Base-by-base conservation (phyloP, 2,888 invertebrate genomes). In the Limenitis camilla region DNA sequence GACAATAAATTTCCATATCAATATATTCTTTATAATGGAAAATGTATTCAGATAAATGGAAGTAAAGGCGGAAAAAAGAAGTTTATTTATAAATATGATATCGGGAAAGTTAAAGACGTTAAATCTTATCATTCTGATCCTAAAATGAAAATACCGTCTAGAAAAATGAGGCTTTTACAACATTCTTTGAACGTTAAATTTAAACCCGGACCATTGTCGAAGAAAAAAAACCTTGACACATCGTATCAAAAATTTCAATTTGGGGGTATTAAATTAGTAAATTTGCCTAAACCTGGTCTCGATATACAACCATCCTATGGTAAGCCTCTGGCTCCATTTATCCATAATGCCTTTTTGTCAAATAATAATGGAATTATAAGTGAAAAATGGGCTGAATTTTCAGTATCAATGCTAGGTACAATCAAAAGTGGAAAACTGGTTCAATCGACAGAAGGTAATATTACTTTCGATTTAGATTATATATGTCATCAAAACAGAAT, bases 401-500 rank as follows among this genome's bases (percentile, higher is more conserved):
- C 91, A 28, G 78, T 89, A 46, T 83, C 89, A 10, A 85, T 84
- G 39, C 62, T 91, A 55, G 81, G 81, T 39, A 68, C 64, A 8
- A 54, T 74, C 46, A 64, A 71, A 52, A 64, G 72, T 40, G 65
- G 67, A 6, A 62, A 58, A 11, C 49, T 63, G 31, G 50, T 63
- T 51, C 73, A 77, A 55, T 62, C 67, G 33, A 68, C 67, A 50
- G 61, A 57, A 54, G 62, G 73, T 55, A 73, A 76, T 19, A 83
- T 90, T 43, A 82, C 82, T 39, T 92, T 92, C 72, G 78, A 88
- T 48, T 74, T 92, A 58, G 81, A 83, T 27, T 93, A 91, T 65
- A 76, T 84, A 56, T 89, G 89, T 68, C 81, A 89, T 67, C 90
- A 91, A 65, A 84, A 84, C 58, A 81, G 81, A 62, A 71, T 92